phyloP scores from a whole-genome alignment of 2,113 vertebrate genomes.

The Serilophus lunatus region DNA sequence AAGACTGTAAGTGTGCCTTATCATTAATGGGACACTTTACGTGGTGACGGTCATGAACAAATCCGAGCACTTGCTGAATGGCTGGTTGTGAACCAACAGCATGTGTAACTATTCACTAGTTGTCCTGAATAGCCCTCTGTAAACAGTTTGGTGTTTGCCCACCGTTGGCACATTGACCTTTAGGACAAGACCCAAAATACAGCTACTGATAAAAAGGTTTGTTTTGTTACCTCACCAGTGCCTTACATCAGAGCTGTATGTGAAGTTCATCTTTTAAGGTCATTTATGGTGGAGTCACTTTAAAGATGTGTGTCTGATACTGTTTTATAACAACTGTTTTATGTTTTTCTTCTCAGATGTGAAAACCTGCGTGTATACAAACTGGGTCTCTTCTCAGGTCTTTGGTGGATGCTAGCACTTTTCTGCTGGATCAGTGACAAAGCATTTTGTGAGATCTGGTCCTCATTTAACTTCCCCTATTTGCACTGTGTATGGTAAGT shows the following conservation, averaged over 20 bases:
- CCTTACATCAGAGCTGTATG: not conserved
- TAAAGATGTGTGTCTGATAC: not conserved
- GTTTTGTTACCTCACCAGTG: not conserved
- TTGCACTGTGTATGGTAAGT: slow-evolving; percentile 95
- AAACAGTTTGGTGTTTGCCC: not conserved
- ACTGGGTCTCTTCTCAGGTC: slow-evolving; percentile 90
- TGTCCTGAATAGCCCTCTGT: not conserved
- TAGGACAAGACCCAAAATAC: not conserved
- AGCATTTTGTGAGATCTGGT: slow-evolving; percentile 94
- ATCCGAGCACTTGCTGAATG: not conserved
- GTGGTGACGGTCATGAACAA: not conserved
- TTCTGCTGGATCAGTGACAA: slow-evolving; percentile 97
- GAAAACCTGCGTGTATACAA: slow-evolving; percentile 96
- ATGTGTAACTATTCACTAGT: not conserved
- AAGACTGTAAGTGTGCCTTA: not conserved
- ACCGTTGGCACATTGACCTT: not conserved
- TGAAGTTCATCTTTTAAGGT: not conserved
- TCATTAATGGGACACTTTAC: not conserved
- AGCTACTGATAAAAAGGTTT: not conserved
- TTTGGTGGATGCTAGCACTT: slow-evolving; percentile 94
- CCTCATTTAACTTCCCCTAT: slow-evolving; percentile 94
- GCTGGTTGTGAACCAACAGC: not conserved
- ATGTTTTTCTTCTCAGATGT: slow-evolving; percentile 77
- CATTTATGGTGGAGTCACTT: not conserved
- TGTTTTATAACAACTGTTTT: not conserved